These are phyloP conservation scores for Phalacrocorax brasilianus DNA, from an alignment of 2,113 vertebrate species.

Conservation along the genomic window DNA sequence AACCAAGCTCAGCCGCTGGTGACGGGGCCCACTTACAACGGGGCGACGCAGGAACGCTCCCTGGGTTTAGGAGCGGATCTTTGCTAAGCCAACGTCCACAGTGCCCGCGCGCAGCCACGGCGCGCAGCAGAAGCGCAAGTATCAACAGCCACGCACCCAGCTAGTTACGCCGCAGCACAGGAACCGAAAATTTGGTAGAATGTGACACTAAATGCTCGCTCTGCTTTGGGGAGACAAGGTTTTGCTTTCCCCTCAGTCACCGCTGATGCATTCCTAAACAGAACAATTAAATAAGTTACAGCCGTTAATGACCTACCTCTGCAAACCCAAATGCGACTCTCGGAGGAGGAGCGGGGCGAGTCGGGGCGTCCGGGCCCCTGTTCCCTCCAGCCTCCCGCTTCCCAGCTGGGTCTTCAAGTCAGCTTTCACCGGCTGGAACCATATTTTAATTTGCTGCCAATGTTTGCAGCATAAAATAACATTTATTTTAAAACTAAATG, in stretches of 20 bases:
- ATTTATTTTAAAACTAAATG: not conserved
- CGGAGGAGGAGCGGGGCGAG: not conserved
- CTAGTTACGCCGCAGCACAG: fast-evolving
- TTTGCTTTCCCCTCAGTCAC: not conserved
- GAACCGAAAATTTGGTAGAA: fast-evolving
- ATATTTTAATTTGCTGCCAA: fast-evolving
- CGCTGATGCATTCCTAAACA: not conserved
- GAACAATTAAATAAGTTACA: too few species aligned
- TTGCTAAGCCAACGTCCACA: fast-evolving
- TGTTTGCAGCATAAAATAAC: not conserved
- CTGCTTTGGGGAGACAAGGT: not conserved
- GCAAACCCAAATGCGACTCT: not conserved
- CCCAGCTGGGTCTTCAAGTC: not conserved
- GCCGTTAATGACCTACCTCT: too few species aligned
- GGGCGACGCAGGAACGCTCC: not conserved
- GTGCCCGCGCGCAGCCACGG: fast-evolving
- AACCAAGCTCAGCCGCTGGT: too few species aligned
- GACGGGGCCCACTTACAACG: fast-evolving
- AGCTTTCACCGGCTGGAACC: not conserved
- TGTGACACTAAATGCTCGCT: not conserved
- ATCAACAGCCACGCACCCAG: fast-evolving
- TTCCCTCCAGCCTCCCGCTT: not conserved
- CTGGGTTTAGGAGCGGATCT: not conserved
- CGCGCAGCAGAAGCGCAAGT: not conserved
- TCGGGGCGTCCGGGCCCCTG: not conserved